Base-by-base conservation (phyloP, 2,113 vertebrate species). In the Siniperca chuatsi region DNA sequence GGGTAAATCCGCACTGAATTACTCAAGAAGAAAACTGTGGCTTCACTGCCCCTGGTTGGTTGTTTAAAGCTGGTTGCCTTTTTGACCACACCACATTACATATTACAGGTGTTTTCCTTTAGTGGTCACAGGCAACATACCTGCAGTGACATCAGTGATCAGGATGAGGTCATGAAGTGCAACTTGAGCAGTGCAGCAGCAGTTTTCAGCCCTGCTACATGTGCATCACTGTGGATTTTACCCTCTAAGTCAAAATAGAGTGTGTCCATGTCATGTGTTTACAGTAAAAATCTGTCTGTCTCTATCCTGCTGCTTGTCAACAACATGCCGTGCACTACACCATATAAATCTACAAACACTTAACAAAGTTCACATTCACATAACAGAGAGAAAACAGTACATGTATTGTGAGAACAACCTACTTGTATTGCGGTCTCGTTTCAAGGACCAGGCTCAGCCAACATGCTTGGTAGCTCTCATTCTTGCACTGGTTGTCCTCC, bases 361-460 rank as follows among this genome's bases (percentile, higher is more conserved):
- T 25, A 7, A 50, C 42, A 40, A 9, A 40, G 16, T 44, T 73
- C 5, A 33, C 37, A 44, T n/a, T 18, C 7, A 35, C 54, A 37
- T n/a, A 23, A 48, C 13, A 35, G 25, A 65, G 25, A 3, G 4
- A 50, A 8, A 40, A 52, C 57, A 12, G 20, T 37, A 5, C 42
- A 4, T 40, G 46, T 25, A 1, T 9, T 55, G n/a, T 29, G 55
- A 73, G 50, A 65, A 70, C 11, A 13, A 55, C 91, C 33, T 93
- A 95, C 95, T 79, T 95, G 83, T 92, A 90, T 66, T 94, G 89
- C 54, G 91, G 92, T 77, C 92, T 94, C 0, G 91, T 94, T 87
- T 95, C 93, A 60, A 95, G 86, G 57, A 95, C 93, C 81, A 95
- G 73, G 69, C 94, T 90, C 74, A 95, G 79, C 95, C 94, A 95